phyloP scores from a whole-genome alignment of 2,113 vertebrate species.

The Diphyllodes magnificus region DNA sequence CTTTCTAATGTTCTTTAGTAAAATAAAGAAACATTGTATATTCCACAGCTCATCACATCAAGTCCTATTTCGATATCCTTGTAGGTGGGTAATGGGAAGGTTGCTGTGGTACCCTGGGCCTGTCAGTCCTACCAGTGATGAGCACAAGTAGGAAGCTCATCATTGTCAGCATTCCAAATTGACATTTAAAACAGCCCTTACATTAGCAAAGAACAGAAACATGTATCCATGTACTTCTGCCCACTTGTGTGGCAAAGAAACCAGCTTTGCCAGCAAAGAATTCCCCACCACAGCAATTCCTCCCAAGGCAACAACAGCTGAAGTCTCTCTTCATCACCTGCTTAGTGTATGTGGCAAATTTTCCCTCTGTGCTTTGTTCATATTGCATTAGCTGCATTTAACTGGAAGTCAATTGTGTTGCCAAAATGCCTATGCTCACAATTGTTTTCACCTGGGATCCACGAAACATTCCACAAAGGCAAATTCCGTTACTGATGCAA shows the following conservation, averaged over 20 bases:
- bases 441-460: not conserved
- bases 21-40: not conserved
- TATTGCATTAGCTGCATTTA: not conserved
- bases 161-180: rapidly evolving
- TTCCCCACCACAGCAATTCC: not conserved
- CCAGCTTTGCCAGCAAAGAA: not conserved
- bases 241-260: not conserved
- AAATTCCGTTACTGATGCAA: not conserved
- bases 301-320: not conserved
- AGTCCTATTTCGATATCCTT: not conserved
- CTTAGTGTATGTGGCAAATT: rapidly evolving
- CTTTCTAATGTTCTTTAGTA: not conserved
- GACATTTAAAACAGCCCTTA: not conserved
- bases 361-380: not conserved
- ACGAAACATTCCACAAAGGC: not conserved
- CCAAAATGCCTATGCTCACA: not conserved
- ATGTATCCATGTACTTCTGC: rapidly evolving
- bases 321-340: not conserved
- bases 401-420: not conserved
- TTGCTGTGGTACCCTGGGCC: not conserved
- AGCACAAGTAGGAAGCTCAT: not conserved
- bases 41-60: not conserved
- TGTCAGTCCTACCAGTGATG: not conserved
- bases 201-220: not conserved
- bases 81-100: not conserved